These are phyloP conservation scores for Paradoxurus hermaphroditus DNA, from an alignment of 2,113 vertebrate species.

Conservation along the genomic window DNA sequence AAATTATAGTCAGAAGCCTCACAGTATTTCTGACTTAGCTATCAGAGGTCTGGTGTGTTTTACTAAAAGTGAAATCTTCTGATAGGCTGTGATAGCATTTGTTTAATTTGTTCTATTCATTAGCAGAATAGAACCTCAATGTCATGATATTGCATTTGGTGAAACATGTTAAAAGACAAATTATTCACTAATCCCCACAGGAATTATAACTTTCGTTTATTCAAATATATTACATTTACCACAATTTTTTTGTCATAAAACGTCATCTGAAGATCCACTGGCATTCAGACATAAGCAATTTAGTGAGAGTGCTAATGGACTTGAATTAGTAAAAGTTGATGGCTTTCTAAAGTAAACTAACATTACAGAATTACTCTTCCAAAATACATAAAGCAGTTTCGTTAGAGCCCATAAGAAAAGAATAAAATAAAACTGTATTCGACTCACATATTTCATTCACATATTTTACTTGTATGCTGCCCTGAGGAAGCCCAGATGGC, in stretches of 20 bases:
- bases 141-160: neutral
- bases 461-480: slow-evolving; percentile 68
- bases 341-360: slow-evolving; percentile 57
- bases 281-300: slow-evolving; percentile 30
- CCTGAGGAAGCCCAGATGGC: slow-evolving; percentile 71
- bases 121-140: neutral
- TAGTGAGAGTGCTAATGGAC: slow-evolving; percentile 7
- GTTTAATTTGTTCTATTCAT: too few species aligned
- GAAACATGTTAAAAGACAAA: slow-evolving; percentile 3
- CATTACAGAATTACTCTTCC: neutral
- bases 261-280: slow-evolving; percentile 37
- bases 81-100: neutral
- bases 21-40: neutral
- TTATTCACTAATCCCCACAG: slow-evolving; percentile 36
- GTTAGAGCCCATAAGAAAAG: slow-evolving; percentile 45
- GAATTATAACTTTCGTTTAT: slow-evolving; percentile 31
- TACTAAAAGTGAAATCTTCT: slow-evolving; percentile 21
- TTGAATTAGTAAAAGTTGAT: slow-evolving; percentile 51
- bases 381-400: slow-evolving; percentile 45
- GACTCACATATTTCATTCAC: slow-evolving; percentile 69
- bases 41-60: neutral
- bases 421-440: slow-evolving; percentile 52
- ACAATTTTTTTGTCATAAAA: slow-evolving; percentile 34
- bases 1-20: neutral
- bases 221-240: slow-evolving; percentile 26